phyloP scores from a whole-genome alignment of 2,888 invertebrate genomes.

The Volucella inanis region DNA sequence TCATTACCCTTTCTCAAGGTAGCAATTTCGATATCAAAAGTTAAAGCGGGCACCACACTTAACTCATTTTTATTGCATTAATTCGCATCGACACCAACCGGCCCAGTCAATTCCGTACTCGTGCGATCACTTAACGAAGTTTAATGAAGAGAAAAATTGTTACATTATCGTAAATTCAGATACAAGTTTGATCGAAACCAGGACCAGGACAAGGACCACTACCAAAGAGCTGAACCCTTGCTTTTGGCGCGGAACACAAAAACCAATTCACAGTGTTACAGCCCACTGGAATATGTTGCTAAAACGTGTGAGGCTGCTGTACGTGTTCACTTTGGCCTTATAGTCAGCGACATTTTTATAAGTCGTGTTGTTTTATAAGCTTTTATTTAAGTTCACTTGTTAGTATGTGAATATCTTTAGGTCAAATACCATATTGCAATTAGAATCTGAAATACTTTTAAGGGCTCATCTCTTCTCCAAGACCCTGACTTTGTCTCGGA shows the following conservation, averaged over 20 bases:
- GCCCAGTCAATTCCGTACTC: slow-evolving; percentile 11
- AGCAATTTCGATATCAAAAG: slow-evolving; percentile 36
- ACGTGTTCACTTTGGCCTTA: background rate
- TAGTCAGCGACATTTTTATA: too few species aligned
- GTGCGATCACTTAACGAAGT: slow-evolving; percentile 23
- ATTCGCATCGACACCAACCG: slow-evolving; percentile 52
- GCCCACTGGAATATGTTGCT: slow-evolving; percentile 34
- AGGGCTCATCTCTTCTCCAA: too few species aligned
- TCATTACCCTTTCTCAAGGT: slow-evolving; percentile 49
- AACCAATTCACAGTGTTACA: slow-evolving; percentile 24
- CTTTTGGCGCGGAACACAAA: slow-evolving; percentile 8
- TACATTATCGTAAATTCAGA: slow-evolving; percentile 43
- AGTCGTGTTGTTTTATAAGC: too few species aligned
- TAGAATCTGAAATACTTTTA: too few species aligned
- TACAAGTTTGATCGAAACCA: slow-evolving; percentile 42
- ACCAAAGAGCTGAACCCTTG: background rate
- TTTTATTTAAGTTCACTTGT: too few species aligned
- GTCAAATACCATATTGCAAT: too few species aligned
- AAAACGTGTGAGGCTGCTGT: slow-evolving; percentile 38
- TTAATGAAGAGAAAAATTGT: slow-evolving; percentile 42
- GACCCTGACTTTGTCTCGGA: too few species aligned
- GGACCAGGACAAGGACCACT: too few species aligned
- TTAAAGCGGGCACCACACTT: slow-evolving; percentile 39
- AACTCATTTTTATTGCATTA: slow-evolving; percentile 54
- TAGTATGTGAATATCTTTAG: too few species aligned